These are phyloP conservation scores for Crocidura indochinensis DNA, from an alignment of 2,797 vertebrate genomes.

Conservation along the genomic window DNA sequence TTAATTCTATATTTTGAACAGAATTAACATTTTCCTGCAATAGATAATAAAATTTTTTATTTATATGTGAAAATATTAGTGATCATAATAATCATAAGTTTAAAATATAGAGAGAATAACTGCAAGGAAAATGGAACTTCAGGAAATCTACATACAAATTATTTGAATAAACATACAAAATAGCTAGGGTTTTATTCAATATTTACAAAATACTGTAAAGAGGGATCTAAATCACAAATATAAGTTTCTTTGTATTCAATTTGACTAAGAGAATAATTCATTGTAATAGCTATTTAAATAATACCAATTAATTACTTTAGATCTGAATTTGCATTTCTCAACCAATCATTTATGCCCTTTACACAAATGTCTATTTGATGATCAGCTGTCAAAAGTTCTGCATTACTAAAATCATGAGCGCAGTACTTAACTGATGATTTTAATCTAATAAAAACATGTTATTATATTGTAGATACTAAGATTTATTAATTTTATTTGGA, in stretches of 20 bases:
- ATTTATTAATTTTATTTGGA: conserved; percentile 47
- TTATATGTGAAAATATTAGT: conserved; percentile 21
- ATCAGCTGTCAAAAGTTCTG: conserved; percentile 21
- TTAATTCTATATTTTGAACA: not conserved
- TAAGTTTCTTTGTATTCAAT: conserved; percentile 39
- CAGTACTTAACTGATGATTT: not conserved
- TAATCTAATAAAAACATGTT: conserved; percentile 24
- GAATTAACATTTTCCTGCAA: not conserved
- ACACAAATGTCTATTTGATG: conserved; percentile 35
- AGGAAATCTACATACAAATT: conserved; percentile 36
- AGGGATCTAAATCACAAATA: conserved; percentile 27
- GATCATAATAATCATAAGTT: not conserved
- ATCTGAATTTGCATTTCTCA: not conserved
- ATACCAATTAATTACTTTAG: conserved; percentile 44
- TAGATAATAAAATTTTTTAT: conserved; percentile 35
- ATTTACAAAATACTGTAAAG: conserved; percentile 13
- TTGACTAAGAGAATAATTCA: conserved; percentile 26
- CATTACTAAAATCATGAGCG: conserved; percentile 47
- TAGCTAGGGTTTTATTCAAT: not conserved
- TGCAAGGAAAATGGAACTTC: not conserved
- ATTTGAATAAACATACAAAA: conserved; percentile 50
- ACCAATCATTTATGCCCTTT: conserved; percentile 3
- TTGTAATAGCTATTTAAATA: conserved; percentile 15
- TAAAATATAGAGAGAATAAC: not conserved
- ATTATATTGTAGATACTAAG: not conserved